A percentile compares a stretch with the other conserved stretches of the same genome.
These are phyloP conservation scores for Dipodomys stephensi DNA, from an alignment of 2,113 vertebrate species.

Conservation along the genomic window DNA sequence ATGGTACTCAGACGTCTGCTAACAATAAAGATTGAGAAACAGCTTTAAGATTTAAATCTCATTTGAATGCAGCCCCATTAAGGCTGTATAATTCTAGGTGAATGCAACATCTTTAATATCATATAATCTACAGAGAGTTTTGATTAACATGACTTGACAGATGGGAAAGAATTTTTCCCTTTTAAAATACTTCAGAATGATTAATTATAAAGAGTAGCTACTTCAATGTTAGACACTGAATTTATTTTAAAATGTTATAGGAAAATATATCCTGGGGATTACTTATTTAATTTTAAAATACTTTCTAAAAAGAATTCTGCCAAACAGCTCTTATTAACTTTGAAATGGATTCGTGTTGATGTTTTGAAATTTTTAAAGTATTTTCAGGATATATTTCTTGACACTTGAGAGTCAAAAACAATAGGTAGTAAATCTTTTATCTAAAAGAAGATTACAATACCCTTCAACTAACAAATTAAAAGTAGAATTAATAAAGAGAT, in stretches of 20 bases:
- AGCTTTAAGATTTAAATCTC: slow-evolving; percentile 63
- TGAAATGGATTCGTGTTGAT: slow-evolving; percentile 42
- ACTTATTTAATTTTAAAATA: slow-evolving; percentile 35
- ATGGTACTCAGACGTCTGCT: slow-evolving; percentile 28
- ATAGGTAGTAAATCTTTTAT: neutral
- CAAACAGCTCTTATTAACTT: slow-evolving; percentile 51
- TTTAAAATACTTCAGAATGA: slow-evolving; percentile 56
- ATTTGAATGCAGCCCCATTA: slow-evolving; percentile 68
- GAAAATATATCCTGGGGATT: neutral
- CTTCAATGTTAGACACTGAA: slow-evolving; percentile 36
- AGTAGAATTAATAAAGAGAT: slow-evolving; percentile 30
- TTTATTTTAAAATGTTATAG: slow-evolving; percentile 62
- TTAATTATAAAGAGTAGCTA: slow-evolving; percentile 41
- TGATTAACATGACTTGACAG: slow-evolving; percentile 61
- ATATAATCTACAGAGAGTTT: slow-evolving; percentile 48
- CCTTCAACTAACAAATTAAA: slow-evolving; percentile 41
- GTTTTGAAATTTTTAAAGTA: slow-evolving; percentile 49
- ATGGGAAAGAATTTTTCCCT: slow-evolving; percentile 38
- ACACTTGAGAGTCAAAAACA: slow-evolving; percentile 19
- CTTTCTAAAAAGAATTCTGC: slow-evolving; percentile 24
- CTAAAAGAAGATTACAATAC: neutral
- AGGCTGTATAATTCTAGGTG: slow-evolving; percentile 58
- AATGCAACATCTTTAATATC: slow-evolving; percentile 56
- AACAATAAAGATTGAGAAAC: slow-evolving; percentile 48
- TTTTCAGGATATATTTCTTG: slow-evolving; percentile 24